Base-by-base conservation (phyloP, 2,797 vertebrate genomes). In the Scarus forsteni region DNA sequence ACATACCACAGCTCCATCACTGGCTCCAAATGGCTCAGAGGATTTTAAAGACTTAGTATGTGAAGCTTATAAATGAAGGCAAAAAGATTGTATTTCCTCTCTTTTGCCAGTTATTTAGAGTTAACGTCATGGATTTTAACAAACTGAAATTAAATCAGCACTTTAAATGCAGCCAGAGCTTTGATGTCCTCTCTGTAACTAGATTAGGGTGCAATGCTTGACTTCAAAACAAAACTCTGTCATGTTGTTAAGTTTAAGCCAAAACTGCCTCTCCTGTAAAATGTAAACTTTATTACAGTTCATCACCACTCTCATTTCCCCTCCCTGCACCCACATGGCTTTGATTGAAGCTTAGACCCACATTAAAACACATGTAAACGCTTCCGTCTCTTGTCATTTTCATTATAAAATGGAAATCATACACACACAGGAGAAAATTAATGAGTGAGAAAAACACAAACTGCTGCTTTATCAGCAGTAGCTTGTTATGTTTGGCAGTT, bases 301-400 rank as follows among this genome's bases (percentile, higher is more conserved):
- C 74, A 78, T 69, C 70, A 43, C 60, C 58, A 50, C 75, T 81
- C 64, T 79, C 52, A 79, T 84, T 81, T 87, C 84, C 85, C 12
- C 42, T 34, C 57, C 50, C n/a, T 69, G 69, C 38, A 70, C 66
- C 68, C 70, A 77, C 63, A 18, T 82, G 79, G 70, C 40, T 79
- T 77, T 70, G 72, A 88, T 89, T 85, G 81, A 79, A 83, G 59
- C 73, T 50, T 73, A 35, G 59, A 71, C 48, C 61, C 70, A 73
- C 75, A 81, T 86, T 69, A 77, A 50, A 78, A 45, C 66, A 77
- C 68, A 57, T 50, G 53, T 73, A 39, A 61, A 84, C 10, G 61
- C 69, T 75, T 66, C n/a, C 46, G 12, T 3, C 34, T 69, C 34
- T 53, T 74, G 34, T 80, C 43, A 58, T 78, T 74, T 83, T 75